Evolutionary conservation across 2,797 vertebrate species (phyloP).

Genomic region (Calcarius lapponicus): DNA sequence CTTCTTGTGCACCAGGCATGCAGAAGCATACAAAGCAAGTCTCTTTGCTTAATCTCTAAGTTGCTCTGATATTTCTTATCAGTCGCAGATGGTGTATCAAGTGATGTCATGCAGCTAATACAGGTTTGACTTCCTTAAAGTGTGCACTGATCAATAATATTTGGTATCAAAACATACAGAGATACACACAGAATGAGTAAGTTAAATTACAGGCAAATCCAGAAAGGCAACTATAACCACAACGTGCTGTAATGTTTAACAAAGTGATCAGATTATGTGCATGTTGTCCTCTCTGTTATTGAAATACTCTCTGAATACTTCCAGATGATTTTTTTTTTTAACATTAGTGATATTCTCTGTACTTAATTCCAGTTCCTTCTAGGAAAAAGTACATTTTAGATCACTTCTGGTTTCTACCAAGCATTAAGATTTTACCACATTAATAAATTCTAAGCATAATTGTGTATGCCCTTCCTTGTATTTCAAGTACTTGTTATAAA

Average conservation of each 20-base stretch:
- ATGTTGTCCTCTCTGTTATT: neutral
- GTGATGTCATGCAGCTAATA: neutral
- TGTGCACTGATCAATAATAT: neutral
- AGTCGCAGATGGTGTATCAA: neutral
- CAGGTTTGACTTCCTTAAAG: neutral
- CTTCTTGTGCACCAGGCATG: neutral
- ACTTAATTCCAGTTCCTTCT: neutral
- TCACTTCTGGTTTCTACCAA: neutral
- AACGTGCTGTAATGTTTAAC: neutral
- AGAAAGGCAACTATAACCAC: neutral
- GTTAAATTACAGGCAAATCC: neutral
- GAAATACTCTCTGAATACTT: neutral
- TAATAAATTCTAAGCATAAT: neutral
- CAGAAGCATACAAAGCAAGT: neutral
- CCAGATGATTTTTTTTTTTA: neutral
- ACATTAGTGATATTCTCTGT: neutral
- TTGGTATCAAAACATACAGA: neutral
- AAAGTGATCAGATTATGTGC: neutral
- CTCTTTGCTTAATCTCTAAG: neutral
- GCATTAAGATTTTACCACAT: neutral
- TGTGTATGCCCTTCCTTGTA: neutral
- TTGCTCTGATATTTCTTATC: neutral
- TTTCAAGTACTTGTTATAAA: neutral
- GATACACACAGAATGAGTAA: accelerated
- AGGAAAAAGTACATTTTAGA: neutral